Percentiles rank a stretch among this genome's conserved stretches.
These are phyloP conservation scores for Dendroctonus valens DNA, from an alignment of 1,140 invertebrate species.

Conservation along the genomic window DNA sequence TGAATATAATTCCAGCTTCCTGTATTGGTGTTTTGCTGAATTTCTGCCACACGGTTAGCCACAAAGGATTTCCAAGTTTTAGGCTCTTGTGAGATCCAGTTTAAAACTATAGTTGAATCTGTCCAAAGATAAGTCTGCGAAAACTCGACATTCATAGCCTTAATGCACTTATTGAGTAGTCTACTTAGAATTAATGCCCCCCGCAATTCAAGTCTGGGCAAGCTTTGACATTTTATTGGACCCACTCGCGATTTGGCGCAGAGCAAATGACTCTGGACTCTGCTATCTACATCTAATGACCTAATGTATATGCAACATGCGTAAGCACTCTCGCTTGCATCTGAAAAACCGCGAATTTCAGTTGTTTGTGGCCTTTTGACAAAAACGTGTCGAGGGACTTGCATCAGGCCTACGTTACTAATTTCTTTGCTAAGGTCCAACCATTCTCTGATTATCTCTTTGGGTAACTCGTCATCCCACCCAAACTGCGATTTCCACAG, in stretches of 20 bases:
- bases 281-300: slow-evolving; percentile 1
- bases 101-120: slow-evolving; percentile 49
- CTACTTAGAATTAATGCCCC: slow-evolving; percentile 45
- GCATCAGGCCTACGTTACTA: slow-evolving; percentile 10
- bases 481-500: slow-evolving; percentile 45
- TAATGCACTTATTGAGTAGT: slow-evolving; percentile 27
- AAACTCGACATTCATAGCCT: slow-evolving; percentile 36
- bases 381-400: slow-evolving; percentile 36
- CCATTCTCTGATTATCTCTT: slow-evolving; percentile 37
- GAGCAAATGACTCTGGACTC: slow-evolving; percentile 16
- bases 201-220: slow-evolving; percentile 45
- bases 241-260: slow-evolving; percentile 46
- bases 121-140: slow-evolving; percentile 45
- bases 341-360: slow-evolving; percentile 46
- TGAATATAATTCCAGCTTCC: no score
- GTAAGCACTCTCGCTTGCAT: slow-evolving; percentile 44
- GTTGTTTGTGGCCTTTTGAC: slow-evolving; percentile 13
- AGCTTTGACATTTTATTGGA: slow-evolving; percentile 45
- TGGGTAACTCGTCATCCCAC: slow-evolving; percentile 50
- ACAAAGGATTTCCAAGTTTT: no score
- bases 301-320: slow-evolving; percentile 42
- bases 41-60: no score
- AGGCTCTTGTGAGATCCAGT: no score
- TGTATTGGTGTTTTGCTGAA: no score
- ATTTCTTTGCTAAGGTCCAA: slow-evolving; percentile 21